Evolutionary conservation across 2,113 vertebrate species (phyloP).

Genomic region (Anser brachyrhynchus): DNA sequence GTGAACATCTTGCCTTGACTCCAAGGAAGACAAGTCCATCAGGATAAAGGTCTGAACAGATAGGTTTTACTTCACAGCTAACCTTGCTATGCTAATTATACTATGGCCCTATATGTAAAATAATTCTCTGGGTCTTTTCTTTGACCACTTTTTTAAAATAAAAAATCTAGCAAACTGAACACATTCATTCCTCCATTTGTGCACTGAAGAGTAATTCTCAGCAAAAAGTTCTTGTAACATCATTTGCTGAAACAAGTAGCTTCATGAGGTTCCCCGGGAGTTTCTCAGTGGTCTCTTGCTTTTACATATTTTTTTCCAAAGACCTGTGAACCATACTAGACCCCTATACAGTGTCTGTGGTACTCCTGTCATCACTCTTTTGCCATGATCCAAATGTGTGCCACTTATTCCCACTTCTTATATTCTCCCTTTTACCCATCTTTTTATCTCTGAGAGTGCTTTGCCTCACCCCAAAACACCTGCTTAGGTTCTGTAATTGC

Average conservation of each 20-base stretch:
- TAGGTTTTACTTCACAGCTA: neutral
- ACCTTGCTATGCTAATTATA: neutral
- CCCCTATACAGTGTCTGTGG: neutral
- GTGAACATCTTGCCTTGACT: neutral
- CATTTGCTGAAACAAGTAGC: neutral
- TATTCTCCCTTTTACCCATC: neutral
- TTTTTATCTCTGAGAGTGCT: neutral
- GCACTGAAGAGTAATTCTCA: neutral
- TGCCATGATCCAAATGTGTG: neutral
- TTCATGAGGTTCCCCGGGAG: neutral
- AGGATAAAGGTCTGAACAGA: neutral
- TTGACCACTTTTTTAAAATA: neutral
- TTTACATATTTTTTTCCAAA: neutral
- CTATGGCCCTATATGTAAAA: neutral
- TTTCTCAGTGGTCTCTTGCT: neutral
- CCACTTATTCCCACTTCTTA: neutral
- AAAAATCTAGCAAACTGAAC: neutral
- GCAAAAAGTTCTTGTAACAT: neutral
- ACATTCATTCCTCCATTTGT: accelerated
- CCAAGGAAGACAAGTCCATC: neutral
- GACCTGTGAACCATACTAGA: neutral
- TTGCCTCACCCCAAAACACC: neutral
- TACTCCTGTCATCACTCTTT: neutral
- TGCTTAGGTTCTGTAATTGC: neutral
- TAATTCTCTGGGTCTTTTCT: neutral